Percentiles rank a stretch among this genome's conserved stretches.
Evolutionary conservation across 2,797 vertebrate genomes (phyloP).

Genomic region (Hybognathus amarus): DNA sequence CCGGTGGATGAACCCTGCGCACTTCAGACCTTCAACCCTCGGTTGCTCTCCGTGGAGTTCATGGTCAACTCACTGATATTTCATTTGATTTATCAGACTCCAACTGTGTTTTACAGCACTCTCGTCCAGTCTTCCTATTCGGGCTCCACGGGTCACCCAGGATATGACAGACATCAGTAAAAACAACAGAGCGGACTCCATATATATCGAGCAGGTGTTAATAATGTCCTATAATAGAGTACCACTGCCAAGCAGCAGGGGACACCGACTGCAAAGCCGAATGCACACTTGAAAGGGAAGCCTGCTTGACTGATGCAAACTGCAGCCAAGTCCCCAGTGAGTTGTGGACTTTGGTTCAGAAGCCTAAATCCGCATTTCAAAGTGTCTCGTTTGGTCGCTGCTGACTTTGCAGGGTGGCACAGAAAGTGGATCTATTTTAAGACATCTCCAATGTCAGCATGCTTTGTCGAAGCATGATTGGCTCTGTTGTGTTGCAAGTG

Average conservation of each 20-base stretch:
- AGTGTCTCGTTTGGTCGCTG: constrained; percentile 15
- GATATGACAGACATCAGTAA: constrained; percentile 37
- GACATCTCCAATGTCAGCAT: background rate
- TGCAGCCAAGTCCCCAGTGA: constrained; percentile 9
- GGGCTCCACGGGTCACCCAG: constrained; percentile 8
- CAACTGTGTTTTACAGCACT: constrained; percentile 24
- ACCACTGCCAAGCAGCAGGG: constrained; percentile 30
- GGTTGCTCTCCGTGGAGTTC: constrained; percentile 24
- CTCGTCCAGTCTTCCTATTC: constrained; percentile 10
- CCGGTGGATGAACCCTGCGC: background rate
- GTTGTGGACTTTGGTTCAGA: constrained; percentile 10
- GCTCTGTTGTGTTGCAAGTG: background rate
- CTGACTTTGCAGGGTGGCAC: constrained; percentile 16
- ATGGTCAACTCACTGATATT: constrained; percentile 42
- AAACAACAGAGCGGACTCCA: constrained; percentile 46
- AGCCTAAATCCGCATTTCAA: constrained; percentile 34
- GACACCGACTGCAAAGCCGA: background rate
- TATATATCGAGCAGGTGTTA: constrained; percentile 49
- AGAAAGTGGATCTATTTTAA: background rate
- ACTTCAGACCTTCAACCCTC: constrained; percentile 16
- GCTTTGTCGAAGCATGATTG: background rate
- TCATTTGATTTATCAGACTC: constrained; percentile 54
- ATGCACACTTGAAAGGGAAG: constrained; percentile 17
- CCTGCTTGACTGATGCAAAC: constrained; percentile 7
- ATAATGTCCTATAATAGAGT: constrained; percentile 47